These are phyloP conservation scores for Drosophila repletoides DNA, from an alignment of 1,140 invertebrate species.

Conservation along the genomic window DNA sequence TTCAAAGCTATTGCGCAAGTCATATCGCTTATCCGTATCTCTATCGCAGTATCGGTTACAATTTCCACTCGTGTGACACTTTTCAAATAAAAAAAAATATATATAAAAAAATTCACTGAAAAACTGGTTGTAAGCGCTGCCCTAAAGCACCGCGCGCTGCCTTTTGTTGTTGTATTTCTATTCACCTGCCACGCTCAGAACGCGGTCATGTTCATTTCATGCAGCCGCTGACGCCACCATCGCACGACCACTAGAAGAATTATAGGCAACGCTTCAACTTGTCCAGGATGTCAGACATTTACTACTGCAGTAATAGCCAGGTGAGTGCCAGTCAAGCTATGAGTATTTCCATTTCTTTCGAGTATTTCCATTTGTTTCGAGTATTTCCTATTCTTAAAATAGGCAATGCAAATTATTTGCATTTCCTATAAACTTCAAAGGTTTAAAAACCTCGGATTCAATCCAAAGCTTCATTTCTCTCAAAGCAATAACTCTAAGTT, in stretches of 20 bases:
- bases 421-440: no score
- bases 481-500: no score
- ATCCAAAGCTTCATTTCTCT: no score
- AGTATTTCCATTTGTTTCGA: no score
- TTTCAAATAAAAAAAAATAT: conserved; percentile 7
- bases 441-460: no score
- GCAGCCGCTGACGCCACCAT: not conserved
- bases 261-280: not conserved
- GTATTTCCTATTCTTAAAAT: no score
- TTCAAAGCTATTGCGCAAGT: conserved; percentile 29
- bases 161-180: not conserved
- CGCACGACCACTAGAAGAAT: not conserved
- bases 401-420: no score
- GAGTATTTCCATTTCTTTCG: no score
- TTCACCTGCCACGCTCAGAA: conserved; percentile 28
- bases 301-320: conserved; percentile 75
- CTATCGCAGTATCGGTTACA: not conserved
- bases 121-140: conserved; percentile 50
- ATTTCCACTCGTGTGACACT: conserved; percentile 24
- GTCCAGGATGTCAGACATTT: conserved; percentile 74
- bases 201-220: conserved; percentile 36
- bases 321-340: conserved; percentile 28
- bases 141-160: conserved; percentile 19
- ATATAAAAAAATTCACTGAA: no score
- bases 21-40: conserved; percentile 5